A percentile compares a stretch with the other conserved stretches of the same genome.
These are phyloP conservation scores for Cyanocitta stelleri DNA, from an alignment of 2,113 vertebrate species.

Conservation along the genomic window DNA sequence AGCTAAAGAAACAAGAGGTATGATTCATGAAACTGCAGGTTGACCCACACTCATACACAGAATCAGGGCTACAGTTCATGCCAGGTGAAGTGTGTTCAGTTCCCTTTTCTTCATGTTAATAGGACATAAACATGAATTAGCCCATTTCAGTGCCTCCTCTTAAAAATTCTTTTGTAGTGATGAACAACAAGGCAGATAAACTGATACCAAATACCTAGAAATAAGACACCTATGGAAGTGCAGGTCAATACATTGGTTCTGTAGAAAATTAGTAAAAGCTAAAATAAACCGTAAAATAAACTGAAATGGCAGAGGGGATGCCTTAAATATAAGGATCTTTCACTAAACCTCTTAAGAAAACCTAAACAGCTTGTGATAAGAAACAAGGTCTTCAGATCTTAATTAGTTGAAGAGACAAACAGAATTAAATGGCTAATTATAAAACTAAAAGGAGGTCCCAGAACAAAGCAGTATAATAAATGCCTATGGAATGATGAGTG, in stretches of 20 bases:
- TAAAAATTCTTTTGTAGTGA: not conserved
- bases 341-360: not conserved
- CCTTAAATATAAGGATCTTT: not conserved
- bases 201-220: not conserved
- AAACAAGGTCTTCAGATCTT: not conserved
- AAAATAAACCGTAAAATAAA: not conserved
- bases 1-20: not conserved
- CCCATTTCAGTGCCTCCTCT: not conserved
- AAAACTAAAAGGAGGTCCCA: not conserved
- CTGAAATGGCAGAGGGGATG: not conserved
- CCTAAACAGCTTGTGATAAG: not conserved
- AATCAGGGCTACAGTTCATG: not conserved
- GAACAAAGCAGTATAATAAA: not conserved
- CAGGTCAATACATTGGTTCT: not conserved
- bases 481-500: not conserved
- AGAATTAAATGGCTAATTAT: not conserved
- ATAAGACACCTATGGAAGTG: not conserved
- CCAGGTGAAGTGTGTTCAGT: not conserved
- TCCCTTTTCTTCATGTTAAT: not conserved
- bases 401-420: not conserved
- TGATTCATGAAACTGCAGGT: not conserved
- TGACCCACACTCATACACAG: not conserved
- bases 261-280: not conserved
- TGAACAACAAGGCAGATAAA: not conserved
- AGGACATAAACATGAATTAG: not conserved